Base-by-base conservation (phyloP, 2,113 vertebrate genomes). In the Abramis brama region DNA sequence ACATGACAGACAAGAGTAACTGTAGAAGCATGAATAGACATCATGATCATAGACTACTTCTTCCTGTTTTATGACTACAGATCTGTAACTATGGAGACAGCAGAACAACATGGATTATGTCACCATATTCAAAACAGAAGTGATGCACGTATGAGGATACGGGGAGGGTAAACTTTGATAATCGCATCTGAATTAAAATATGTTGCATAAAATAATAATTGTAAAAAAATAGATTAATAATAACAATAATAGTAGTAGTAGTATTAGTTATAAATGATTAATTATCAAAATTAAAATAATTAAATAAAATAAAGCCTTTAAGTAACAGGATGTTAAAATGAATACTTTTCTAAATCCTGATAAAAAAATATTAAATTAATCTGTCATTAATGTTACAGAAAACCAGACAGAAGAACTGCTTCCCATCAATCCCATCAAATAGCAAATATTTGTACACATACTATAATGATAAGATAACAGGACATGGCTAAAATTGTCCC, bases 1-100 rank as follows among this genome's bases (percentile, higher is more conserved):
- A 23, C 23, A 6, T 23, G 36, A 43, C 8, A 12, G 64, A 71
- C 9, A 59, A 30, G 10, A 36, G 30, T 12, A 13, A 60, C 55
- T 23, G 52, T 11, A 27, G 17, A 50, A 81, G 59, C 52, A 36
- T 25, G 52, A 85, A n/a, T 50, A 19, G 59, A 68, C 7, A 84
- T 62, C 10, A 79, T 43, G 87, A 57, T 36, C 68, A 84, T 66
- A 79, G 19, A 88, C 87, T 92, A 91, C 91, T 87, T 89, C 83
- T 91, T 91, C 84, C 80, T 68, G 39, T 86, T 87, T 85, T 71
- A 55, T 21, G 15, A 64, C 47, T 82, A 83, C 70, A 77, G 27
- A 82, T 57, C 60, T 74, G 86, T 85, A 76, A 85, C 82, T 71
- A 87, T 55, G 57, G 83, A 36, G 84, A 87, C 25, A 30, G 71